These are phyloP conservation scores for Promerops cafer DNA, from an alignment of 2,113 vertebrate genomes.

Conservation along the genomic window DNA sequence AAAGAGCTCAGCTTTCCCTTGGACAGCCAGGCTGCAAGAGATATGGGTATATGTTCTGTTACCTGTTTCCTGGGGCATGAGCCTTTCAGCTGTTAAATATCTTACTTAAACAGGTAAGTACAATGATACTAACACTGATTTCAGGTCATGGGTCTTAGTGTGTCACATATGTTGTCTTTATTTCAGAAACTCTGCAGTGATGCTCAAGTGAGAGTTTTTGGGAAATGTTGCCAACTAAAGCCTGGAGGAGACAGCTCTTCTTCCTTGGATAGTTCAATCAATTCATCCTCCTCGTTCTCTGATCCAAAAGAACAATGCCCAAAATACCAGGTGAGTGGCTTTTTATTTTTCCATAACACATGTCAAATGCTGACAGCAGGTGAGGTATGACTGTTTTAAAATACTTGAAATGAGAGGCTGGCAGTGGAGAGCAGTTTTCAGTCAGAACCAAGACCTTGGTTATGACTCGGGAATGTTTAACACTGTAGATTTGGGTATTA, in stretches of 20 bases:
- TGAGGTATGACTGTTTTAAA: not conserved
- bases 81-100: not conserved
- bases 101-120: not conserved
- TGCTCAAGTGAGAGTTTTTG: slow-evolving; percentile 87
- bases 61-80: not conserved
- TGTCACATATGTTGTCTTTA: not conserved
- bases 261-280: slow-evolving; percentile 92
- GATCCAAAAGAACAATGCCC: slow-evolving; percentile 87
- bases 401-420: not conserved
- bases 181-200: slow-evolving; percentile 84
- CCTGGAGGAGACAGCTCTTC: slow-evolving; percentile 91
- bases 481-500: not conserved
- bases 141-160: not conserved
- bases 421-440: not conserved
- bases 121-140: not conserved
- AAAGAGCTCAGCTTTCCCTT: not conserved
- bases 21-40: not conserved
- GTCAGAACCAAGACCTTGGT: not conserved
- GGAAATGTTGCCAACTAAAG: slow-evolving; percentile 90
- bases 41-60: not conserved
- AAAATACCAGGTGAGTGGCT: slow-evolving; percentile 83
- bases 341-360: not conserved
- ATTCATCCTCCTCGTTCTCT: slow-evolving; percentile 75
- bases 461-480: not conserved
- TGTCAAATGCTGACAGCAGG: not conserved